These are phyloP conservation scores for Campylomormyrus numenius DNA, from an alignment of 2,113 vertebrate genomes.

Conservation along the genomic window DNA sequence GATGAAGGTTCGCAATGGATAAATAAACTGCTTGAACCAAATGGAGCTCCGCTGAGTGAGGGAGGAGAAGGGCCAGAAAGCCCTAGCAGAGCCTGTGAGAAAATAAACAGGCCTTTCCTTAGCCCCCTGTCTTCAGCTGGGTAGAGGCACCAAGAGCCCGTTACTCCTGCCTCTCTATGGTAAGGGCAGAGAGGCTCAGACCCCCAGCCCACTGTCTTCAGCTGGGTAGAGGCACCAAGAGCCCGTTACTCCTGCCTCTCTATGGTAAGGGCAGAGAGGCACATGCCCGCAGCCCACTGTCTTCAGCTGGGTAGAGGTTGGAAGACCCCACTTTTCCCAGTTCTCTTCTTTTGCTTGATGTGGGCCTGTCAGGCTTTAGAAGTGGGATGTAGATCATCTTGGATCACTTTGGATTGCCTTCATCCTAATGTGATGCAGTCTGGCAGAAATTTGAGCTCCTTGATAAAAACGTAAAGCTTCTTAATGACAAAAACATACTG, in stretches of 20 bases:
- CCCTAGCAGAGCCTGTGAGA: slow-evolving; percentile 54
- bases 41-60: slow-evolving; percentile 66
- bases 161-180: too few relatives aligned
- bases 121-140: neutral
- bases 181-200: neutral
- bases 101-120: slow-evolving; percentile 59
- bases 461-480: neutral
- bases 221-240: neutral
- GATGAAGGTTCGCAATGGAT: slow-evolving; percentile 66
- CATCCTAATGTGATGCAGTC: neutral
- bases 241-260: neutral
- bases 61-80: slow-evolving; percentile 47
- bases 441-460: neutral
- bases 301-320: neutral
- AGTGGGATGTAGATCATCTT: neutral
- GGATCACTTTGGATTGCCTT: neutral
- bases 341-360: neutral
- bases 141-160: too few relatives aligned
- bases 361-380: neutral
- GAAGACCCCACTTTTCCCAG: neutral
- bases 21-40: slow-evolving; percentile 68
- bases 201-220: neutral
- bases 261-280: neutral
- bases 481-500: slow-evolving; percentile 5
- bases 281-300: too few relatives aligned